Evolutionary conservation across 2,888 invertebrate genomes (phyloP).

Genomic region (Amphimallon solstitiale): DNA sequence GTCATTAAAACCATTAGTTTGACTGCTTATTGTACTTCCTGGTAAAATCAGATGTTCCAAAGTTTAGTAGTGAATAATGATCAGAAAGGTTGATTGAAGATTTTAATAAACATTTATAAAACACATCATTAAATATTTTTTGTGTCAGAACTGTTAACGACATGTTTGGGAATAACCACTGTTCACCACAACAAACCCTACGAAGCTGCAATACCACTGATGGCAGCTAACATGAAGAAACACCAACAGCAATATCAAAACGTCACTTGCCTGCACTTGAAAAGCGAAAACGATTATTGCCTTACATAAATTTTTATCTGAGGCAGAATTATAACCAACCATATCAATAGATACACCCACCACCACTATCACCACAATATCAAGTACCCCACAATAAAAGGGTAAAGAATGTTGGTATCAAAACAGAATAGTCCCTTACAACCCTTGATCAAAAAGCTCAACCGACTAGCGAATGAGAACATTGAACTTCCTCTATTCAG

Average conservation of each 20-base stretch:
- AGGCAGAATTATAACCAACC: constrained; percentile 57
- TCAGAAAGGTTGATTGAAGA: too few species aligned
- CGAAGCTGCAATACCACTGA: constrained; percentile 46
- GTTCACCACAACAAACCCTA: constrained; percentile 59
- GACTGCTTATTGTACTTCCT: too few species aligned
- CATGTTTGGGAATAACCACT: constrained; percentile 52
- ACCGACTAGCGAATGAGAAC: constrained; percentile 42
- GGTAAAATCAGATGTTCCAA: too few species aligned
- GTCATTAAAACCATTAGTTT: too few species aligned
- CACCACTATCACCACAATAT: too few species aligned
- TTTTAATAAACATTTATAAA: too few species aligned
- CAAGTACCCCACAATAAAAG: too few species aligned
- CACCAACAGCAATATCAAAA: constrained; percentile 49
- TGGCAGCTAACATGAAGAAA: constrained; percentile 42
- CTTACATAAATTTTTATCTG: constrained; percentile 84
- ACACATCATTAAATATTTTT: constrained; percentile 30
- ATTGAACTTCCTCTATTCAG: constrained; percentile 15
- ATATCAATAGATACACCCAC: constrained; percentile 22
- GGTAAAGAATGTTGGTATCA: constrained; percentile 34
- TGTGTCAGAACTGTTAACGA: constrained; percentile 47
- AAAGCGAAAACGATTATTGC: constrained; percentile 80
- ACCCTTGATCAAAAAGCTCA: constrained; percentile 46
- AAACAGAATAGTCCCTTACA: constrained; percentile 41
- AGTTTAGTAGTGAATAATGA: too few species aligned
- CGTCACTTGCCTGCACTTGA: constrained; percentile 67